Evolutionary conservation across 2,113 vertebrate species (phyloP).

Genomic region (Xyrauchen texanus): DNA sequence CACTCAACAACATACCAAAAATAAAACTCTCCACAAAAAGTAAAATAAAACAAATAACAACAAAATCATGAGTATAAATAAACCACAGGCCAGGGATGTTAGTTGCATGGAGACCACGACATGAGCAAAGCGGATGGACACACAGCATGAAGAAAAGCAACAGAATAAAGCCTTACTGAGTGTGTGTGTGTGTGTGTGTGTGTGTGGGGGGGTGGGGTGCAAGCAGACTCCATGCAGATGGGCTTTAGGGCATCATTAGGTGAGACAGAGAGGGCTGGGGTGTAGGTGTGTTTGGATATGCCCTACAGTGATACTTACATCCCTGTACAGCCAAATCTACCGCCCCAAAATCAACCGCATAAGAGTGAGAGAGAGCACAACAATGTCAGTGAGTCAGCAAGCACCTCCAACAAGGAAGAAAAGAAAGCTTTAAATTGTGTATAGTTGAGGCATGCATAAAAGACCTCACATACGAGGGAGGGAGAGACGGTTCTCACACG

Average conservation of each 20-base stretch:
- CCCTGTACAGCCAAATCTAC: constrained; percentile 99
- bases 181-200: too few relatives aligned
- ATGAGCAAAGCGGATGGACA: not conserved
- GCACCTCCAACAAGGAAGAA: constrained; percentile 81
- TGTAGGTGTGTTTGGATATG: constrained; percentile 48
- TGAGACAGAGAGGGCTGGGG: constrained; percentile 10
- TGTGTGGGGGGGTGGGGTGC: too few relatives aligned
- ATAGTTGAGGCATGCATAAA: constrained; percentile 80
- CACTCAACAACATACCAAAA: too few relatives aligned
- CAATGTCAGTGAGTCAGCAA: constrained; percentile 88
- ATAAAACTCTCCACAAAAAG: not conserved
- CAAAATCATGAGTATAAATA: not conserved
- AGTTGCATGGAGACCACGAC: constrained; percentile 14
- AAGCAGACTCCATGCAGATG: constrained; percentile 45
- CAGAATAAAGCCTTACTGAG: constrained; percentile 12
- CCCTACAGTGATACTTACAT: constrained; percentile 99
- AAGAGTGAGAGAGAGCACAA: constrained; percentile 98
- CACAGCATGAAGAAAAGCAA: constrained; percentile 8
- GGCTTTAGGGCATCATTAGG: constrained; percentile 12
- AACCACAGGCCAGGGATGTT: constrained; percentile 13
- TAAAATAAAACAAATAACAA: constrained; percentile 28
- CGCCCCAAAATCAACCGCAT: constrained; percentile 98
- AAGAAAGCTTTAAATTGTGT: constrained; percentile 79
- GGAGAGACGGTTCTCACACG: constrained; percentile 73
- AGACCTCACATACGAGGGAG: constrained; percentile 81